phyloP scores from a whole-genome alignment of 1,140 invertebrate species.

The Harpegnathos saltator region DNA sequence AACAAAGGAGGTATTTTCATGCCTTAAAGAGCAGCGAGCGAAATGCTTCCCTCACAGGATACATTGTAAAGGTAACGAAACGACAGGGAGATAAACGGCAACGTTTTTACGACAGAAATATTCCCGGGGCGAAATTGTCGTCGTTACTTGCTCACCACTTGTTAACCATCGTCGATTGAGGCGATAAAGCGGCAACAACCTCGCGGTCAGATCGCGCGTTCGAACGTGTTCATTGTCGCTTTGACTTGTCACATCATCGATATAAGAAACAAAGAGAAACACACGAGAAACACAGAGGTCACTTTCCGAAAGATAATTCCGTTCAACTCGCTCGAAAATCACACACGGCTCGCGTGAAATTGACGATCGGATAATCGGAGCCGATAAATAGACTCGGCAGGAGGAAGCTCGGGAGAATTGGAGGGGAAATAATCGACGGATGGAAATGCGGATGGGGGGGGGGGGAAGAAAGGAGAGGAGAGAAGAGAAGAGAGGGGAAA shows the following conservation, averaged over 20 bases:
- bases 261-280: too few species aligned
- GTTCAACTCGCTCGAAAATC: too few species aligned
- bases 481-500: too few species aligned
- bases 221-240: too few species aligned
- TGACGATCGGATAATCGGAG: too few species aligned
- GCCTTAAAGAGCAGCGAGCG: slow-evolving; percentile 44
- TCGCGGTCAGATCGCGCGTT: too few species aligned
- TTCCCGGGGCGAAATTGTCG: neutral
- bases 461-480: neutral
- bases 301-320: too few species aligned
- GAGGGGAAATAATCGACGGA: neutral
- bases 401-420: neutral
- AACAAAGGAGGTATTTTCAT: slow-evolving; percentile 46
- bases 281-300: too few species aligned
- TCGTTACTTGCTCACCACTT: neutral
- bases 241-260: too few species aligned
- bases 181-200: too few species aligned
- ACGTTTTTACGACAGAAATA: slow-evolving; percentile 15
- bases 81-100: neutral
- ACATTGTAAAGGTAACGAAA: slow-evolving; percentile 6
- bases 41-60: neutral
- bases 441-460: neutral
- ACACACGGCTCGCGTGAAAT: too few species aligned
- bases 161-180: neutral
- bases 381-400: neutral